Evolutionary conservation across 2,888 invertebrate species (phyloP).

Genomic region (Mechanitis mazaeus): DNA sequence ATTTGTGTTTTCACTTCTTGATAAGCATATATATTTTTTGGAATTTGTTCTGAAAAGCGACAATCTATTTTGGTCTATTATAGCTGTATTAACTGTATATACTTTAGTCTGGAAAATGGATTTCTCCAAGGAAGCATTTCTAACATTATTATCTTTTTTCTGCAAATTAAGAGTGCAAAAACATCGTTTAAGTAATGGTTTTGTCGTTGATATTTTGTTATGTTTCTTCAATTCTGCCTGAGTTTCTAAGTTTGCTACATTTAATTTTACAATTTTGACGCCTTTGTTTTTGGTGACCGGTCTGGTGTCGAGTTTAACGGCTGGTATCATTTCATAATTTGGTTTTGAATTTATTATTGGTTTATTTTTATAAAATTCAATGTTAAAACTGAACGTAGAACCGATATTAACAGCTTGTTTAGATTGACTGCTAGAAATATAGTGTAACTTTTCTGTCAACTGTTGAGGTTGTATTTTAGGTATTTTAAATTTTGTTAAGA

Average conservation of each 20-base stretch:
- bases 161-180: conserved; percentile 40
- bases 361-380: conserved; percentile 32
- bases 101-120: conserved; percentile 4
- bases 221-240: conserved; percentile 27
- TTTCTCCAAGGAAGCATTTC: conserved; percentile 5
- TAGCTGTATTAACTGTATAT: conserved; percentile 25
- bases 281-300: conserved; percentile 15
- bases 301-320: conserved; percentile 4
- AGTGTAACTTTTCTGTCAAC: conserved; percentile 3
- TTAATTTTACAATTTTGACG: conserved; percentile 20
- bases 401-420: conserved; percentile 31
- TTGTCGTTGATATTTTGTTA: conserved; percentile 30
- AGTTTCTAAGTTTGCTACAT: conserved; percentile 21
- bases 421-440: conserved; percentile 1
- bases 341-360: conserved; percentile 3
- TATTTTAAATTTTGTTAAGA: conserved; percentile 7
- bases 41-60: neutral
- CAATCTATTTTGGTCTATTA: conserved; percentile 8
- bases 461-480: neutral
- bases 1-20: neutral
- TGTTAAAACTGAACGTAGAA: conserved; percentile 31
- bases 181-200: conserved; percentile 40
- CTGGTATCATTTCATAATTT: conserved; percentile 10
- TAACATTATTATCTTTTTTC: conserved; percentile 20
- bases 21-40: neutral